Evolutionary conservation across 2,797 vertebrate species (phyloP).

Genomic region (Syndactyla subalaris): DNA sequence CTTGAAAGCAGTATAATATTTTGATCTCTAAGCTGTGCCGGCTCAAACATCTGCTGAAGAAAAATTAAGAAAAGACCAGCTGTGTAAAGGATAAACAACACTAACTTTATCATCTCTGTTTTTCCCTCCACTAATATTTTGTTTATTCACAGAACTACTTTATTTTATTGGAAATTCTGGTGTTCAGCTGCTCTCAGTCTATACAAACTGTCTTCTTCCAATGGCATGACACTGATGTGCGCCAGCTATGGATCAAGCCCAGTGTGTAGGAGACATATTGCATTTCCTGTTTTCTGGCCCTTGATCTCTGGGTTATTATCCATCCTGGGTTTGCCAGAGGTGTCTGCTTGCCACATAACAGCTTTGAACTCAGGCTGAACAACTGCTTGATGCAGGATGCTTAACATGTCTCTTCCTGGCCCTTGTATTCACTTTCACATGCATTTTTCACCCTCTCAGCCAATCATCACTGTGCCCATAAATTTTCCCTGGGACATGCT

Average conservation of each 20-base stretch:
- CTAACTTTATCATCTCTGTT: constrained; percentile 31
- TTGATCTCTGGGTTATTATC: neutral
- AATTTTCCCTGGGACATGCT: neutral
- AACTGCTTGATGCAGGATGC: neutral
- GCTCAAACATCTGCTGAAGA: constrained; percentile 10
- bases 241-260: neutral
- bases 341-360: neutral
- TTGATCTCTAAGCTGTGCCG: neutral
- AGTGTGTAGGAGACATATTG: neutral
- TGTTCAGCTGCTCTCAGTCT: constrained; percentile 40
- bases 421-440: neutral
- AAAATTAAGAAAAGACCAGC: constrained; percentile 37
- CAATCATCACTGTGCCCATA: neutral
- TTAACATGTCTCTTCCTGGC: neutral
- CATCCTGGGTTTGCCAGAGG: neutral
- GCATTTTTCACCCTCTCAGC: neutral
- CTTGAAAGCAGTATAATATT: neutral
- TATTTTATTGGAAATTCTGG: constrained; percentile 30
- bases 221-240: neutral
- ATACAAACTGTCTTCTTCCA: neutral
- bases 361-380: neutral
- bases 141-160: constrained; percentile 52
- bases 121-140: constrained; percentile 45
- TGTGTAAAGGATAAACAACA: constrained; percentile 42
- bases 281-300: neutral